Conservation (phyloP, 1,140 invertebrate species). For the Drosophila baimaii region DNA sequence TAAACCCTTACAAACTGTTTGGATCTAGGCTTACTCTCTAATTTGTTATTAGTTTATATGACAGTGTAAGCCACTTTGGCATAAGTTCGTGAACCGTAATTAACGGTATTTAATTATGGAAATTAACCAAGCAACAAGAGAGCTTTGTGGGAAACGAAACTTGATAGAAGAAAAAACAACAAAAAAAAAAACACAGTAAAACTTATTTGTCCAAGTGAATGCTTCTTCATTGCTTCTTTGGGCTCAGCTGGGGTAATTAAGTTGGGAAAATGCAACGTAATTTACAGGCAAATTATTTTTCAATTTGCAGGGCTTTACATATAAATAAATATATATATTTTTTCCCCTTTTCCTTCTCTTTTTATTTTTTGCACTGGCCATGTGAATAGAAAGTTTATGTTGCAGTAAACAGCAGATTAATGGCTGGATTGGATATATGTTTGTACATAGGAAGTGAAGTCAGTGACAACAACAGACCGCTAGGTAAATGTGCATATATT, state of each 20-base stretch:
- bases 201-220: slow-evolving; percentile 29
- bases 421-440: slow-evolving; percentile 30
- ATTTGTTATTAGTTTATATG: not conserved
- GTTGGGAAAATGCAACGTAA: slow-evolving; percentile 79
- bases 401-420: slow-evolving; percentile 48
- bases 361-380: slow-evolving; percentile 36
- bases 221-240: slow-evolving; percentile 49
- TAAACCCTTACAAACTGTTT: no score
- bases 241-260: slow-evolving; percentile 59
- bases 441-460: no score
- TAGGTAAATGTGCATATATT: slow-evolving; percentile 77
- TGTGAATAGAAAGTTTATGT: slow-evolving; percentile 79
- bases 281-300: slow-evolving; percentile 80
- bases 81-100: slow-evolving; percentile 57
- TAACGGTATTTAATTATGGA: slow-evolving; percentile 81
- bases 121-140: slow-evolving; percentile 60
- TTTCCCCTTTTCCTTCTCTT: slow-evolving; percentile 27
- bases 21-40: no score
- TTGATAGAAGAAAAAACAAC: slow-evolving; percentile 30
- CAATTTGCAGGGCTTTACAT: slow-evolving; percentile 65
- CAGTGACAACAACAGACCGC: slow-evolving; percentile 56
- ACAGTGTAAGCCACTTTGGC: slow-evolving; percentile 12
- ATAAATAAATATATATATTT: slow-evolving; percentile 8
- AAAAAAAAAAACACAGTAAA: slow-evolving; percentile 24
- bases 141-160: slow-evolving; percentile 61